Evolutionary conservation across 2,888 invertebrate species (phyloP).

Genomic region (Hirtodrosophila alboralis): DNA sequence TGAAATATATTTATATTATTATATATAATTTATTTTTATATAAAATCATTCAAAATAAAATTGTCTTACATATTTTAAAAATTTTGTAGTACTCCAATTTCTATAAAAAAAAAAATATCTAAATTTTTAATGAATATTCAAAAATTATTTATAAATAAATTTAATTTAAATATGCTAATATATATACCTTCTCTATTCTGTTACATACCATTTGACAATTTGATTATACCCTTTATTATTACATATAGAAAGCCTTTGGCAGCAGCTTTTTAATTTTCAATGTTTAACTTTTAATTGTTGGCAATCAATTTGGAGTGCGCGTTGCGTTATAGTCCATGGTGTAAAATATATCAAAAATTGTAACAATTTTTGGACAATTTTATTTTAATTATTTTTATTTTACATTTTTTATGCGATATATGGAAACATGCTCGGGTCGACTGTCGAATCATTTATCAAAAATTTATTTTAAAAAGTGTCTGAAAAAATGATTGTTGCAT

Average conservation of each 20-base stretch:
- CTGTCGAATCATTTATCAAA: conserved; percentile 60
- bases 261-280: conserved; percentile 72
- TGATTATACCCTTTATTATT: no score
- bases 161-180: no score
- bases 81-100: no score
- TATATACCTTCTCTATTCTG: no score
- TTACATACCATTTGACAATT: no score
- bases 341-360: conserved; percentile 71
- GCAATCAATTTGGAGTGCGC: conserved; percentile 72
- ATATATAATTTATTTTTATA: no score
- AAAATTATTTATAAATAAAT: no score
- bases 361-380: conserved; percentile 33
- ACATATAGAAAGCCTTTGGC: conserved; percentile 11
- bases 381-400: not conserved
- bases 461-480: conserved; percentile 62
- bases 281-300: conserved; percentile 76
- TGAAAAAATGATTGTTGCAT: conserved; percentile 56
- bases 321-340: conserved; percentile 19
- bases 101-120: no score
- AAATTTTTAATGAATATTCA: no score
- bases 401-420: conserved; percentile 4
- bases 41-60: no score
- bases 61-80: no score
- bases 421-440: conserved; percentile 6
- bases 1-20: no score